Base-by-base conservation (phyloP, 2,888 invertebrate genomes). In the Tuberolachnus salignus region DNA sequence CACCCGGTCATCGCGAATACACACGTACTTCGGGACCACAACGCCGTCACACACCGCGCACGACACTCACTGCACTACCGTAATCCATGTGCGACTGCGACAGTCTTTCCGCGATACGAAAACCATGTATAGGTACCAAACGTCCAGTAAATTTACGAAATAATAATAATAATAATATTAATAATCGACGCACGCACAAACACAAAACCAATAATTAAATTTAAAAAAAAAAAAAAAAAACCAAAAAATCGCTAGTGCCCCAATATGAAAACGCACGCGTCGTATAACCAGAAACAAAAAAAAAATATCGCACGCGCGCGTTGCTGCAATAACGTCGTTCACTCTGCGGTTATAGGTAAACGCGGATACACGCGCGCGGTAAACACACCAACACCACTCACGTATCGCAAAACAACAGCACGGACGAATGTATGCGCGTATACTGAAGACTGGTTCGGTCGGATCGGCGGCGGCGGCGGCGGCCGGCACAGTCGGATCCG, bases 371-470 rank as follows among this genome's bases (percentile, higher is more conserved):
- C 46, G 59, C 71, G 8, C 57, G 59, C 71, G 71, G 9, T 8
- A n/a, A 21, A 9, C 44, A 26, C 16, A 14, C 59, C 0, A 67
- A 49, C 69, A 14, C 3, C 34, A 11, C 69, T 3, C 34, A 11
- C 69, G 69, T 3, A 34, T 19, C 19, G 72, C 72, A 14, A 26
- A 9, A 73, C 72, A 3, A 64, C 71, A 23, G 42, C 19, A 34
- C 64, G 44, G 34, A 10, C 75, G 66, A 34, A 19, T 46, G 78
- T 67, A 49, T 42, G 78, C 42, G 67, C 78, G 59, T 78, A 75
- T 59, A 67, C 67, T 78, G 67, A 78, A 78, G 78, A 78, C 78
- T 78, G 78, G 78, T 78, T 78, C 53, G 14, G 49, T 55, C 19
- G 70, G 59, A 23, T 59, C 74, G 75, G 46, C 73, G 61, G 57